These are phyloP conservation scores for Andrena bucephala DNA, from an alignment of 2,888 invertebrate species.

Conservation along the genomic window DNA sequence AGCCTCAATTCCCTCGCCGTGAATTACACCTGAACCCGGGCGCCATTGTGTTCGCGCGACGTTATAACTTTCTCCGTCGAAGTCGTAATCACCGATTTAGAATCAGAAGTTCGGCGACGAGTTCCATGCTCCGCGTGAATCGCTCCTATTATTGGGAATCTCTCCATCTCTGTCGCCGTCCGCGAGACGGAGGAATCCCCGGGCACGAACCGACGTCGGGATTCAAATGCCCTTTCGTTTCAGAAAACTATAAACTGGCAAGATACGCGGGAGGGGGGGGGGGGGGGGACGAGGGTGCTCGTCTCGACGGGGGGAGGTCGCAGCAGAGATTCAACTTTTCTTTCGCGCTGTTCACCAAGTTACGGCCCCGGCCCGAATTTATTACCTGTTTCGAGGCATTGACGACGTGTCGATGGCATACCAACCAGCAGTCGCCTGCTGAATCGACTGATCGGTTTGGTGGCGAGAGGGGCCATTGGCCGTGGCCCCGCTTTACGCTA, in stretches of 20 bases:
- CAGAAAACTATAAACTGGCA: conserved; percentile 44
- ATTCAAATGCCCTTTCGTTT: conserved; percentile 33
- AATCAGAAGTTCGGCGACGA: conserved; percentile 20
- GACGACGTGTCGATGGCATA: conserved; percentile 72
- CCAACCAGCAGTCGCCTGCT: conserved; percentile 64
- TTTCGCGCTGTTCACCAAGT: conserved; percentile 33
- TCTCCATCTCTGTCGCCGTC: background rate
- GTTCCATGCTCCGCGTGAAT: conserved; percentile 10
- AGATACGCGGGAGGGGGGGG: conserved; percentile 3
- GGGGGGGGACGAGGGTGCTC: background rate
- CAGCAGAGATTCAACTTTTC: conserved; percentile 47
- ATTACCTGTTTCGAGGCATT: conserved; percentile 74
- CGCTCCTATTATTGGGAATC: conserved; percentile 5
- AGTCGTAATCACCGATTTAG: conserved; percentile 32
- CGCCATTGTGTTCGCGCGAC: conserved; percentile 4
- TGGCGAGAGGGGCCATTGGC: conserved; percentile 55
- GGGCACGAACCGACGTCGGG: background rate
- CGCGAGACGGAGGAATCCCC: background rate
- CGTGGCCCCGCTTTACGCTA: conserved; percentile 38
- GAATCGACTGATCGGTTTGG: conserved; percentile 62
- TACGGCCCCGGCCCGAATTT: conserved; percentile 62
- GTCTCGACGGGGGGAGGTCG: conserved; percentile 1
- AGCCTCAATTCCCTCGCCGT: conserved; percentile 7
- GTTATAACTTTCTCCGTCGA: conserved; percentile 21
- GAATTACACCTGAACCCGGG: conserved; percentile 16